Percentiles rank a stretch among this genome's conserved stretches.
phyloP scores from a whole-genome alignment of 2,888 invertebrate genomes.

The Mayetiola destructor region DNA sequence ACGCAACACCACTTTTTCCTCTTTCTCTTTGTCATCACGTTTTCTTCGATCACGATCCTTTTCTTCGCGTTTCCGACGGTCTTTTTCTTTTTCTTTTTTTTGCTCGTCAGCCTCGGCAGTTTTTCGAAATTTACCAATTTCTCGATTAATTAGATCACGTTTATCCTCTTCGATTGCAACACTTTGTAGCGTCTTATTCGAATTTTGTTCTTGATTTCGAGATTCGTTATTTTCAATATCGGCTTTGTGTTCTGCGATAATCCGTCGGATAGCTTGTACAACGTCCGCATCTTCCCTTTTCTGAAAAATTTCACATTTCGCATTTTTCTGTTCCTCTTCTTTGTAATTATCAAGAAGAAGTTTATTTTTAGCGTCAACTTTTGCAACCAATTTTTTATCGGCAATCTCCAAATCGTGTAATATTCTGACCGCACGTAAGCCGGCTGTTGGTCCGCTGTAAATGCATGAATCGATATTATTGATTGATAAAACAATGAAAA shows the following conservation, averaged over 20 bases:
- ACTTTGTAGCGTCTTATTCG: constrained; percentile 52
- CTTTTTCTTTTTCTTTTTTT: constrained; percentile 38
- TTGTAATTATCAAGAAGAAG: constrained; percentile 86
- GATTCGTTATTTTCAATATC: constrained; percentile 57
- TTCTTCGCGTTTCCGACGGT: constrained; percentile 33
- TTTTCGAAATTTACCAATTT: constrained; percentile 95
- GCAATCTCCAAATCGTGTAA: constrained; percentile 86
- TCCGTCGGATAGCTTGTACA: constrained; percentile 58
- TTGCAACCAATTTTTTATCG: constrained; percentile 85
- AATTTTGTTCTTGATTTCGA: constrained; percentile 35
- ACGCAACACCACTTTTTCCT: background rate
- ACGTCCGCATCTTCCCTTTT: constrained; percentile 60
- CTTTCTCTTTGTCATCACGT: constrained; percentile 3
- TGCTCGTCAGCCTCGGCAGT: constrained; percentile 44
- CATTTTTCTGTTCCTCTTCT: constrained; percentile 46
- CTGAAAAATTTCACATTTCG: constrained; percentile 59
- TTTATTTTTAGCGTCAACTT: constrained; percentile 95
- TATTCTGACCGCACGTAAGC: constrained; percentile 80
- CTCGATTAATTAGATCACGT: constrained; percentile 86
- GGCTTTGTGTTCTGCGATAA: constrained; percentile 68
- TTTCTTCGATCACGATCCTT: constrained; percentile 30
- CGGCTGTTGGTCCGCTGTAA: constrained; percentile 70
- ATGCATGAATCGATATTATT: background rate
- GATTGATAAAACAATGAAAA: background rate
- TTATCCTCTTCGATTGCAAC: constrained; percentile 93